A percentile compares a stretch with the other conserved stretches of the same genome.
phyloP scores from a whole-genome alignment of 37 sponge, comb jelly and placozoan species.

The Spongilla lacustris region DNA sequence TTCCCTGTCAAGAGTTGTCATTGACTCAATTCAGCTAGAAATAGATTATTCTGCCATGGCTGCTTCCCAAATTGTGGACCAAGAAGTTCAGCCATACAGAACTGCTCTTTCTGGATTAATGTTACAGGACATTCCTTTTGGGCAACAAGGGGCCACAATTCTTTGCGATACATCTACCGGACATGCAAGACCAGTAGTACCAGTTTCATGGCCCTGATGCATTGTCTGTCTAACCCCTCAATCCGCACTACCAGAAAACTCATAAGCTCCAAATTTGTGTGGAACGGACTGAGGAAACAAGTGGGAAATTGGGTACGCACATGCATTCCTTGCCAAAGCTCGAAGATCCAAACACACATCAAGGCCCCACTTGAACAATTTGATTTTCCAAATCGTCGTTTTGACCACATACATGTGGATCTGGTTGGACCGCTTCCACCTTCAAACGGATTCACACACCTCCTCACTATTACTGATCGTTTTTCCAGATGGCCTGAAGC shows the following conservation, averaged over 20 bases:
- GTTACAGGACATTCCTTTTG: slow-evolving; percentile 8
- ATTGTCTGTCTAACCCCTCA: slow-evolving; percentile 24
- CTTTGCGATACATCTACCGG: slow-evolving; percentile 30
- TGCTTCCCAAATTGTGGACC: not conserved
- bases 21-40: slow-evolving; percentile 12
- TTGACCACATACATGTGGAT: slow-evolving; percentile 33
- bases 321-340: slow-evolving; percentile 22
- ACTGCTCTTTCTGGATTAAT: not conserved
- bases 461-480: slow-evolving; percentile 24
- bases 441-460: slow-evolving; percentile 32
- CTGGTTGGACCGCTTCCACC: slow-evolving; percentile 30
- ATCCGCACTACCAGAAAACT: slow-evolving; percentile 22
- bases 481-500: slow-evolving; percentile 43
- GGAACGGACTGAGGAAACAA: slow-evolving; percentile 24
- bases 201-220: not conserved
- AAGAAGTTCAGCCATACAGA: slow-evolving; percentile 3
- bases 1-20: slow-evolving; percentile 2
- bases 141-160: not conserved
- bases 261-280: not conserved
- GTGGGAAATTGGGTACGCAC: slow-evolving; percentile 16
- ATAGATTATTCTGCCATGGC: slow-evolving; percentile 40
- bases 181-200: slow-evolving; percentile 24
- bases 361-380: not conserved
- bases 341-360: slow-evolving; percentile 23
- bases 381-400: slow-evolving; percentile 3